phyloP scores from a whole-genome alignment of 2,113 vertebrate genomes.

The Caranx ignobilis region DNA sequence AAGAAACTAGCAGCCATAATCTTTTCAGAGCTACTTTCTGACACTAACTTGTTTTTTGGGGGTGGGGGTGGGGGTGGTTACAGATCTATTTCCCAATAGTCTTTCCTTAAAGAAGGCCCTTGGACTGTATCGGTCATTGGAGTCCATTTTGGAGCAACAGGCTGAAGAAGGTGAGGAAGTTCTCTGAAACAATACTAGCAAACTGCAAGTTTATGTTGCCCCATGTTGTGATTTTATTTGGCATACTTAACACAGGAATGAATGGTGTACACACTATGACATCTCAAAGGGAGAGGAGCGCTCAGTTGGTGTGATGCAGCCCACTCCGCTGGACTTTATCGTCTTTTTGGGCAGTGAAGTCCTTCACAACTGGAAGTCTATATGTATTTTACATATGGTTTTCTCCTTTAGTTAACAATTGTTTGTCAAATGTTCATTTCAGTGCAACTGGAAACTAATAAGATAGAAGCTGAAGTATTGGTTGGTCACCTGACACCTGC shows the following conservation, averaged over 20 bases:
- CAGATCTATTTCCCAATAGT: slow-evolving; percentile 23
- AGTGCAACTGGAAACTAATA: slow-evolving; percentile 47
- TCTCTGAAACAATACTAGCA: neutral
- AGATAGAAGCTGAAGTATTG: slow-evolving; percentile 26
- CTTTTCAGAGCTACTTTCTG: neutral
- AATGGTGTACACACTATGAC: too few species aligned
- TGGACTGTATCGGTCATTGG: slow-evolving; percentile 7
- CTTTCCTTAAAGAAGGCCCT: neutral
- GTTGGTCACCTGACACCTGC: neutral
- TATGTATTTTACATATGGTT: too few species aligned
- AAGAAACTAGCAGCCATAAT: neutral
- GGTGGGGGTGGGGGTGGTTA: too few species aligned
- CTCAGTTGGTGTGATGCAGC: too few species aligned
- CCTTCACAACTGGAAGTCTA: too few species aligned
- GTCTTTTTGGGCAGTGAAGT: too few species aligned
- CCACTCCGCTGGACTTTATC: too few species aligned
- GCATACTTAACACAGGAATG: too few species aligned
- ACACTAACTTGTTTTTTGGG: neutral
- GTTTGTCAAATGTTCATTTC: neutral
- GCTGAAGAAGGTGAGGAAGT: slow-evolving; percentile 21
- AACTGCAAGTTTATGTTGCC: neutral
- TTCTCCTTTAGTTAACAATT: too few species aligned
- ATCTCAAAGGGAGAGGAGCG: too few species aligned
- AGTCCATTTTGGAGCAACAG: neutral
- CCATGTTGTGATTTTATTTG: neutral